phyloP scores from a whole-genome alignment of 2,888 invertebrate species.

The Lapara coniferarum region DNA sequence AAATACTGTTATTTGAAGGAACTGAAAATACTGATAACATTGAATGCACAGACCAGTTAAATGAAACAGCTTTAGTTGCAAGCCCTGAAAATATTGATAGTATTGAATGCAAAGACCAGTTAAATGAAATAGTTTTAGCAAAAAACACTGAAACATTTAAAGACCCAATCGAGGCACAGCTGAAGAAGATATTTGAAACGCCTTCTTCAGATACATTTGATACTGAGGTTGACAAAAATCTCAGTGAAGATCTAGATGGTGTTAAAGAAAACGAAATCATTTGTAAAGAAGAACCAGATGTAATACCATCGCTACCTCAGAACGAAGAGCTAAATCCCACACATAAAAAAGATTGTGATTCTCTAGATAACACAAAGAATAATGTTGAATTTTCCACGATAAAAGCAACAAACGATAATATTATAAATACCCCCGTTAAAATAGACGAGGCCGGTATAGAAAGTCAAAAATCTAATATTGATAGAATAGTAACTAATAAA shows the following conservation, averaged over 20 bases:
- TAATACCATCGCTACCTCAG: background rate
- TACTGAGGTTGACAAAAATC: background rate
- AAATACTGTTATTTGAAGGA: background rate
- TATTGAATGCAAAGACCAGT: background rate
- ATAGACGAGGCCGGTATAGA: background rate
- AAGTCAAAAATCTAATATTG: background rate
- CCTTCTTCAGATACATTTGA: background rate
- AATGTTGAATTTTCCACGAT: background rate
- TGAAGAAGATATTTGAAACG: background rate
- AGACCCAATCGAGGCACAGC: conserved; percentile 8
- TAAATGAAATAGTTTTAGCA: background rate
- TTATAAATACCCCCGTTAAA: background rate
- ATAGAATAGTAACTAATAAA: background rate
- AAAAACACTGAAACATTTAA: background rate
- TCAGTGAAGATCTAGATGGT: background rate
- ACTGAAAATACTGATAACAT: background rate
- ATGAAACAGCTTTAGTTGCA: background rate
- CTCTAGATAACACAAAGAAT: background rate
- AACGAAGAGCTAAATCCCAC: background rate
- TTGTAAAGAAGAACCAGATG: background rate
- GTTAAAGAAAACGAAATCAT: background rate
- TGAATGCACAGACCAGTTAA: background rate
- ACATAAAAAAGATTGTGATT: background rate
- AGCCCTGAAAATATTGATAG: background rate
- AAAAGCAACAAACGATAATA: background rate